Base-by-base conservation (phyloP, 2,113 vertebrate species). In the Hypanus sabinus region DNA sequence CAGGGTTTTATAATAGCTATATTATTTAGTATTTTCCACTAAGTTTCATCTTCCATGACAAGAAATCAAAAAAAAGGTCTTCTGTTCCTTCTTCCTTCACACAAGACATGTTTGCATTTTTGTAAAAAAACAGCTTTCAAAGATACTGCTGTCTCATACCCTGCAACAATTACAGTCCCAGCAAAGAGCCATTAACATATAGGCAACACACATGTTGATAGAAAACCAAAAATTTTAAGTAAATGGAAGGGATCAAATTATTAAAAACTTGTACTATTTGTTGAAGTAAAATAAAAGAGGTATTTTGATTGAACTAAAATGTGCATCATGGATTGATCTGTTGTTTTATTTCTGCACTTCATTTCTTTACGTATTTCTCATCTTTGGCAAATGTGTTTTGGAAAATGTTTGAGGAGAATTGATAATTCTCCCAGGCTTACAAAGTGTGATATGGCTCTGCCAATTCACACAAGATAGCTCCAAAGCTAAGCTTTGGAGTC, bases 211-310 rank as follows among this genome's bases (percentile, higher is more conserved):
- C 36, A 73, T 27, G 68, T 73, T 93, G 70, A 71, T 11, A 71
- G 33, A 93, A 24, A 93, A 93, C 91, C 91, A 93, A 93, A 93
- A 46, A 55, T 30, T 93, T 70, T 93, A 93, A 93, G 70, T 93
- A 93, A 93, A 3, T 27, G 71, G 68, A 73, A 93, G 70, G 70
- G 91, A 93, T 46, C 70, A 73, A 73, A 55, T 75, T 24, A 46
- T 73, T 24, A 14, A 93, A 93, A 93, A 93, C 36, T 1, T 93
- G 91, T 93, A 93, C 70, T 73, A 93, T 93, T 93, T 93, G 91
- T 38, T 93, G 91, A 93, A 93, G 73, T 46, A 92, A 93, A 65
- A 18, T 36, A 55, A 73, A 93, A 68, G 60, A 30, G 22, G 24
- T 73, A 93, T 73, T 93, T 93, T 93, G 91, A 71, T 93, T 93